phyloP scores from a whole-genome alignment of 2,888 invertebrate species.

The Arctia plantaginis region DNA sequence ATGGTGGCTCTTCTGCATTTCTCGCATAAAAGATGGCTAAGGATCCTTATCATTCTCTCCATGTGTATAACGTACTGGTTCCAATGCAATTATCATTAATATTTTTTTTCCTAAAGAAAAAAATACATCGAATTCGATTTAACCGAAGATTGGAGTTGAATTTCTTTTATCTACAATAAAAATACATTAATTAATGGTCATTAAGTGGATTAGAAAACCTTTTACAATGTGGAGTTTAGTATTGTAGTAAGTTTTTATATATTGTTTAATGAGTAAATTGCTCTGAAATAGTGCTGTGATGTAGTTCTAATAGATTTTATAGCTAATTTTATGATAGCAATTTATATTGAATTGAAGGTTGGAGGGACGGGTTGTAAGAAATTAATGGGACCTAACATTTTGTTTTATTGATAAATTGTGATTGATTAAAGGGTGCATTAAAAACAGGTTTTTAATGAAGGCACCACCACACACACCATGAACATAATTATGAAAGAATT shows the following conservation, averaged over 20 bases:
- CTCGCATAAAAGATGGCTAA: too few relatives aligned
- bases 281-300: conserved; percentile 48
- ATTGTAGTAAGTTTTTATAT: conserved; percentile 60
- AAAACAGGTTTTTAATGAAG: not conserved
- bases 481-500: too few relatives aligned
- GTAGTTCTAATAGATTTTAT: conserved; percentile 57
- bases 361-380: conserved; percentile 5
- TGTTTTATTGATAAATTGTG: not conserved
- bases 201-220: not conserved
- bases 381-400: conserved; percentile 11
- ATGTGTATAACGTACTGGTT: too few relatives aligned
- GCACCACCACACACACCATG: not conserved
- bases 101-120: too few relatives aligned
- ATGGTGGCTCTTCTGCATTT: too few relatives aligned
- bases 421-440: not conserved
- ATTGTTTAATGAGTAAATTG: conserved; percentile 62
- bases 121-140: not conserved
- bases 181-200: not conserved
- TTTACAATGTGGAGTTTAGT: conserved; percentile 45
- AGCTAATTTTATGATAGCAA: conserved; percentile 40
- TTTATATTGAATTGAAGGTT: conserved; percentile 20
- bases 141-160: not conserved
- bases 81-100: too few relatives aligned
- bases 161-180: not conserved
- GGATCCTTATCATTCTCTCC: too few relatives aligned